These are phyloP conservation scores for Forpus xanthops DNA, from an alignment of 2,797 vertebrate genomes.

Conservation along the genomic window DNA sequence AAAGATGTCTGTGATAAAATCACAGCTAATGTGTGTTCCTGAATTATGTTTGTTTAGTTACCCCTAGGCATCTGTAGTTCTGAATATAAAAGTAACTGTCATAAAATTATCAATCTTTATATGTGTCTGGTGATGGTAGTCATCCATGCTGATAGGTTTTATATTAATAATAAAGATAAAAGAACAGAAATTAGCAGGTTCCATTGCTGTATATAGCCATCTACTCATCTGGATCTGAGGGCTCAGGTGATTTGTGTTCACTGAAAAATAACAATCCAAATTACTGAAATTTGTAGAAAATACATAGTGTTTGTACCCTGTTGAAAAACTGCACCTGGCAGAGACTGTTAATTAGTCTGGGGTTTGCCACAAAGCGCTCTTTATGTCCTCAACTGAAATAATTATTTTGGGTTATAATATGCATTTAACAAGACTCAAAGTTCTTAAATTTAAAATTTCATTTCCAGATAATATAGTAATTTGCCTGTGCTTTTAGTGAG, in stretches of 20 bases:
- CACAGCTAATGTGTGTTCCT: background rate
- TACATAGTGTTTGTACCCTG: background rate
- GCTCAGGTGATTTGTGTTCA: background rate
- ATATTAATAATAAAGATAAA: background rate
- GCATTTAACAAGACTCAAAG: background rate
- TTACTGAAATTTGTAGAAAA: constrained; percentile 25
- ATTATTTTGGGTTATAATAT: background rate
- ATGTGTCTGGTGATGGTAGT: background rate
- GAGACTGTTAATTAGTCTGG: background rate
- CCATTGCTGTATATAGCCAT: background rate
- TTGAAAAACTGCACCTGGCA: constrained; percentile 17
- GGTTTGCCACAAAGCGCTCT: background rate
- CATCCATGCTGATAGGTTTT: background rate
- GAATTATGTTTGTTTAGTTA: background rate
- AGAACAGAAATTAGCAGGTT: background rate
- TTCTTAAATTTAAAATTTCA: background rate
- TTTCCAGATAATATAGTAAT: background rate
- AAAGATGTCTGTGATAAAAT: background rate
- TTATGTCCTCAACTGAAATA: background rate
- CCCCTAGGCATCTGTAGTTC: background rate
- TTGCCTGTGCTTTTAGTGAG: background rate
- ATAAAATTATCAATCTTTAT: background rate
- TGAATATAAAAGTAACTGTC: background rate
- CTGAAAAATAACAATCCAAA: background rate
- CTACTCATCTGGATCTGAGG: background rate